Base-by-base conservation (phyloP, 30 jellyfish, hydroid and myxozoan species). In the Nemopilema nomurai region DNA sequence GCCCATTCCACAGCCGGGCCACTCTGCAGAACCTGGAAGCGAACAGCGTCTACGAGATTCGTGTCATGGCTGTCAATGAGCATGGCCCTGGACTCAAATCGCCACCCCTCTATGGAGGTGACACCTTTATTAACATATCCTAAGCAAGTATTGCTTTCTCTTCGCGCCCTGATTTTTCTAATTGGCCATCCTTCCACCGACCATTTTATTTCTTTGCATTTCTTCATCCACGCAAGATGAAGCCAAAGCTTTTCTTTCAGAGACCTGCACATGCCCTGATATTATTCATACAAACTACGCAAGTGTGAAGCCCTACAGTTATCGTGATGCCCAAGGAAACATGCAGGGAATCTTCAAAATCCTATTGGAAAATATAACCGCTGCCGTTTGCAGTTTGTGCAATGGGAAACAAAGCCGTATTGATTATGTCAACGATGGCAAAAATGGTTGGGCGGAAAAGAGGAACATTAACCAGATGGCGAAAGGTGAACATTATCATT, bases 181-280 rank as follows among this genome's bases (percentile, higher is more conserved):
- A n/a, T n/a, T n/a, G n/a, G n/a, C n/a, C 81, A 8, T 9, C n/a
- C 8, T 16, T 16, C 22, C 20, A 9, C 19, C 29, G 64, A 25
- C 64, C 49, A 4, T 19, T 9, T n/a, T n/a, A 24, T 70, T 19
- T 22, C 16, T 9, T 70, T 8, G 20, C n/a, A 28, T 21, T 8
- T 22, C 8, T 70, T 16, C 23, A 70, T 28, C 81, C 63, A 17
- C 16, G 63, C 22, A 8, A n/a, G n/a, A n/a, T n/a, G n/a, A n/a
- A n/a, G n/a, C n/a, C n/a, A n/a, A n/a, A n/a, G n/a, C n/a, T n/a
- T n/a, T 74, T 28, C 18, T 67, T 67, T 7, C 72, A 88, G 97
- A 41, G 18, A 88, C 98, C 8, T 93, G 98, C 78, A n/a, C 91
- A 49, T 93, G 98, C 87, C 98, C 98, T 52, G 87, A 33, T 1